These are phyloP conservation scores for Hecatera dysodea DNA, from an alignment of 2,888 invertebrate genomes.

Conservation along the genomic window DNA sequence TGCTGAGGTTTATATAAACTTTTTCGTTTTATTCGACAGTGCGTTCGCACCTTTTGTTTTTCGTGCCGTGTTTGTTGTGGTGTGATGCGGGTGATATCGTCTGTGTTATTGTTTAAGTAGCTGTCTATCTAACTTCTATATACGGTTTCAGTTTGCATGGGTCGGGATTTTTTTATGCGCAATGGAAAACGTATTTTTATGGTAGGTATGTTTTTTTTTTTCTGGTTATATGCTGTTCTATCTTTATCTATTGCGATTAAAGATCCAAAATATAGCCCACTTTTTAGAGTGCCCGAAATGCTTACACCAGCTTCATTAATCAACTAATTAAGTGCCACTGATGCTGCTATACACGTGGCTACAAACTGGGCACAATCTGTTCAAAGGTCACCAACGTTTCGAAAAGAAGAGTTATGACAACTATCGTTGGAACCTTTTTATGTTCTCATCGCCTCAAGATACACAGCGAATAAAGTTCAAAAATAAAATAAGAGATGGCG, in stretches of 20 bases:
- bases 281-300: no score
- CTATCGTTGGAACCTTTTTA: no score
- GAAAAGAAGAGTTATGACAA: no score
- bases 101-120: slow-evolving; percentile 27
- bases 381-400: no score
- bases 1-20: slow-evolving; percentile 65
- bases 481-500: slow-evolving; percentile 22
- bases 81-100: slow-evolving; percentile 46
- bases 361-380: background rate
- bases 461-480: background rate
- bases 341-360: background rate
- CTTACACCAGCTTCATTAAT: no score
- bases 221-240: background rate
- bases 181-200: background rate
- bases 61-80: slow-evolving; percentile 48
- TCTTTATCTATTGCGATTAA: background rate
- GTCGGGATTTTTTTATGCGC: background rate
- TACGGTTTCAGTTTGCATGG: background rate
- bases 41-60: slow-evolving; percentile 64
- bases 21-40: slow-evolving; percentile 57
- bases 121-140: background rate
- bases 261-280: no score
- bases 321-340: no score
- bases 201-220: background rate
- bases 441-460: background rate